phyloP scores from a whole-genome alignment of 2,113 vertebrate genomes.

The Uria aalge region DNA sequence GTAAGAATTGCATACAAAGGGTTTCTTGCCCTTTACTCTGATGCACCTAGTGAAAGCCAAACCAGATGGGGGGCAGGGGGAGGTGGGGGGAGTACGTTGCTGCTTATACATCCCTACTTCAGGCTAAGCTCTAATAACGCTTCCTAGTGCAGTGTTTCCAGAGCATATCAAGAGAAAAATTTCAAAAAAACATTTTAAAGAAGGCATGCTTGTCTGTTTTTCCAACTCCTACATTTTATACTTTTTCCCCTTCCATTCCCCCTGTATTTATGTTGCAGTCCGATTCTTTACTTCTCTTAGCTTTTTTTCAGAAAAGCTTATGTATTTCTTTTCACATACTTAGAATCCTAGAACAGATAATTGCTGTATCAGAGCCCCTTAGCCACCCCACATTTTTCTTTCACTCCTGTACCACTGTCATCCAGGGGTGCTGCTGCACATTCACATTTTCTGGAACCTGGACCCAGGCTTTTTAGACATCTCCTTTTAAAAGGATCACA shows the following conservation, averaged over 20 bases:
- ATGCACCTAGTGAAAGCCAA: neutral
- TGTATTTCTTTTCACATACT: neutral
- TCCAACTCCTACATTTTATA: neutral
- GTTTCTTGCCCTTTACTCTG: neutral
- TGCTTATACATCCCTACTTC: neutral
- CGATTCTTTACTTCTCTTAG: neutral
- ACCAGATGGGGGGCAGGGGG: neutral
- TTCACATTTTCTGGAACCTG: neutral
- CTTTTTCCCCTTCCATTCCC: neutral
- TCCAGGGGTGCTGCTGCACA: neutral
- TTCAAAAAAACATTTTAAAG: neutral
- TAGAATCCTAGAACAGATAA: neutral
- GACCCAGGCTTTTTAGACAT: neutral
- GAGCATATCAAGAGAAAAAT: neutral
- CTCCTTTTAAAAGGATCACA: neutral
- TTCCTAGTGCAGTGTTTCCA: neutral
- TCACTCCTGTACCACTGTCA: neutral
- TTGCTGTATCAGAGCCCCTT: neutral
- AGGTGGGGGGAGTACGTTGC: neutral
- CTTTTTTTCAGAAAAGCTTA: neutral
- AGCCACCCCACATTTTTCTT: too few species aligned
- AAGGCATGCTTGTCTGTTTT: neutral
- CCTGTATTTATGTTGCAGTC: neutral
- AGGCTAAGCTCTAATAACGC: neutral
- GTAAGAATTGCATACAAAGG: neutral